A percentile compares a stretch with the other conserved stretches of the same genome.
Conservation (phyloP, 2,797 vertebrate species). For the Babyrousa celebensis region DNA sequence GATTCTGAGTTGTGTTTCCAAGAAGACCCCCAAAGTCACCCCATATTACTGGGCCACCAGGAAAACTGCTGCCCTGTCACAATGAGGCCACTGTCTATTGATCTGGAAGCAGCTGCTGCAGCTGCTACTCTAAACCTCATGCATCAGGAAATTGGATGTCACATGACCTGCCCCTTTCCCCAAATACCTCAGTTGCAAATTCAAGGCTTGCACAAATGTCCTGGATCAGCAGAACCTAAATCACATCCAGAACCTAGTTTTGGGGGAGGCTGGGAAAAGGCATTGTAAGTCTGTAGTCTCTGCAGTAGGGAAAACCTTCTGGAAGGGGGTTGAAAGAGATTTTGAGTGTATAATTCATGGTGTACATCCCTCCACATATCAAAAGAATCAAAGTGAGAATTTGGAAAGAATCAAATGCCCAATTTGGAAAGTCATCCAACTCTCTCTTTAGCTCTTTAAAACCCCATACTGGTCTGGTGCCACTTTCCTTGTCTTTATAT, state of each 20-base stretch:
- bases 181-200: not conserved
- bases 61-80: not conserved
- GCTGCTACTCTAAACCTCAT: not conserved
- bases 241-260: not conserved
- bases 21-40: constrained; percentile 5
- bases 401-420: not conserved
- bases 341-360: not conserved
- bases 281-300: not conserved
- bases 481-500: not conserved
- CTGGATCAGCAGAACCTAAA: not conserved
- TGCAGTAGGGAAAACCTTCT: not conserved
- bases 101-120: not conserved
- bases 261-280: not conserved
- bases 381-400: not conserved
- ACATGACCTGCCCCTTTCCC: not conserved
- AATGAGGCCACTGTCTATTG: not conserved
- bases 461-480: not conserved
- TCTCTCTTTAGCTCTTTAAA: not conserved
- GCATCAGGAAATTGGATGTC: not conserved
- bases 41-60: not conserved
- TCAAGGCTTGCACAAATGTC: not conserved
- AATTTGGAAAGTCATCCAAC: not conserved
- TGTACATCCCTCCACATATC: not conserved
- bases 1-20: not conserved
- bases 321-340: not conserved